Base-by-base conservation (phyloP, 2,797 vertebrate genomes). In the Characodon lateralis region DNA sequence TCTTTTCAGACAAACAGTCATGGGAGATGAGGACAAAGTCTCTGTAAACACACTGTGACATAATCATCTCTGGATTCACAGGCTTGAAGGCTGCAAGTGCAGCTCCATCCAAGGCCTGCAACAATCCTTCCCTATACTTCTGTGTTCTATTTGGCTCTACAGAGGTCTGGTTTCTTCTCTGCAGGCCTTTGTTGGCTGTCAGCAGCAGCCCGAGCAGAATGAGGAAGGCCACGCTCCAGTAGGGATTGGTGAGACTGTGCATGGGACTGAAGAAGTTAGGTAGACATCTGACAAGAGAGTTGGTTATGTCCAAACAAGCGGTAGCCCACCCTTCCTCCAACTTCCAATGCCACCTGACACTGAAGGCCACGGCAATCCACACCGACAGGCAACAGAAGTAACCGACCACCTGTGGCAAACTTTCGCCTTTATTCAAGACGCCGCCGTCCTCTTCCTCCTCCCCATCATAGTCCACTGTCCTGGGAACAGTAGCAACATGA, bases 381-480 rank as follows among this genome's bases (percentile, higher is more conserved):
- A 92, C 87, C 0, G 91, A 83, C 86, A 95, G 90, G 83, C 94
- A 94, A 84, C 94, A 93, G 35, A 95, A 72, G 87, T 93, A 96
- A 41, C 92, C 81, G 0, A 87, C 53, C 4, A 70, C 73, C n/a
- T 83, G 79, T 26, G 71, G 79, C 71, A 48, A 28, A 7, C 28
- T 24, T 59, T 51, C 46, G 39, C 74, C 65, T 58, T 43, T 0
- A 2, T 83, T 58, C 16, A 71, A 69, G 14, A 3, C 14, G 51
- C 83, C 66, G 6, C 74, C 65, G 22, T 24, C 46, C 2, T 66
- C 53, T 1, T 14, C 66, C 59, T 70, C 59, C 2, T 7, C n/a
- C 48, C 48, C 72, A 51, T 83, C 46, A 51, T 72, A 46, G 14
- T 24, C 72, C 8, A 3, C 59, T 0, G 48, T 51, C 70, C 69